These are phyloP conservation scores for Bacillus rossius DNA, from an alignment of 1,140 invertebrate species.

Conservation along the genomic window DNA sequence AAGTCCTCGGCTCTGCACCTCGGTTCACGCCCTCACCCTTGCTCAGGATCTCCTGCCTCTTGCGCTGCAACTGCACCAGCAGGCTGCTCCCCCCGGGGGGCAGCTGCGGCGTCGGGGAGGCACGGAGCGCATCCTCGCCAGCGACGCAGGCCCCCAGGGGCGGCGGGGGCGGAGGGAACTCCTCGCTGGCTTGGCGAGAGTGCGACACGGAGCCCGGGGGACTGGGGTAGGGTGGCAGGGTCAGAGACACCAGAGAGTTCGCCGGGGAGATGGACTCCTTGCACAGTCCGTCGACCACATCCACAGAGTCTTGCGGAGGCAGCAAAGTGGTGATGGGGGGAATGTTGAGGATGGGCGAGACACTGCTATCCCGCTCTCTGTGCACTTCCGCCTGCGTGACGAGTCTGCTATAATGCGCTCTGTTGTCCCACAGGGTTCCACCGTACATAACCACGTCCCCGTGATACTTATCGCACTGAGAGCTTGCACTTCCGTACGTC, in stretches of 20 bases:
- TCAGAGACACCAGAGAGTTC: slow-evolving; percentile 41
- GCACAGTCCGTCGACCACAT: too few species aligned
- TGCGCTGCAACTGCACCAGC: slow-evolving; percentile 67
- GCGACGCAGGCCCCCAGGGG: slow-evolving; percentile 44
- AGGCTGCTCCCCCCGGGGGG: slow-evolving; percentile 50
- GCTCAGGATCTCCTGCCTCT: slow-evolving; percentile 43
- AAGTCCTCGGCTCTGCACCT: neutral
- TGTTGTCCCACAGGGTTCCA: slow-evolving; percentile 39
- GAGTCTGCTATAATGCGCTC: slow-evolving; percentile 49
- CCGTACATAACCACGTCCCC: slow-evolving; percentile 49
- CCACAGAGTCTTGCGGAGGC: too few species aligned
- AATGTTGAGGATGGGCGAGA: slow-evolving; percentile 21
- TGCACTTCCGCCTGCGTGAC: slow-evolving; percentile 76
- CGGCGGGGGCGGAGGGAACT: slow-evolving; percentile 81
- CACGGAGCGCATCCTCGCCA: slow-evolving; percentile 29
- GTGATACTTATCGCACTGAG: slow-evolving; percentile 14
- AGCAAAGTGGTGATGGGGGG: neutral
- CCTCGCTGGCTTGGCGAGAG: slow-evolving; percentile 79
- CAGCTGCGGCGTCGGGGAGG: slow-evolving; percentile 25
- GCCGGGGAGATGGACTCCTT: slow-evolving; percentile 40
- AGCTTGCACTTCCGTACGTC: neutral
- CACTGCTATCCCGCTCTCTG: slow-evolving; percentile 55
- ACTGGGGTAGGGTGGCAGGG: slow-evolving; percentile 68
- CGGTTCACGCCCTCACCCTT: slow-evolving; percentile 1
- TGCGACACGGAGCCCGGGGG: slow-evolving; percentile 66